These are phyloP conservation scores for Stigmatopora argus DNA, from an alignment of 2,113 vertebrate species.

Conservation along the genomic window DNA sequence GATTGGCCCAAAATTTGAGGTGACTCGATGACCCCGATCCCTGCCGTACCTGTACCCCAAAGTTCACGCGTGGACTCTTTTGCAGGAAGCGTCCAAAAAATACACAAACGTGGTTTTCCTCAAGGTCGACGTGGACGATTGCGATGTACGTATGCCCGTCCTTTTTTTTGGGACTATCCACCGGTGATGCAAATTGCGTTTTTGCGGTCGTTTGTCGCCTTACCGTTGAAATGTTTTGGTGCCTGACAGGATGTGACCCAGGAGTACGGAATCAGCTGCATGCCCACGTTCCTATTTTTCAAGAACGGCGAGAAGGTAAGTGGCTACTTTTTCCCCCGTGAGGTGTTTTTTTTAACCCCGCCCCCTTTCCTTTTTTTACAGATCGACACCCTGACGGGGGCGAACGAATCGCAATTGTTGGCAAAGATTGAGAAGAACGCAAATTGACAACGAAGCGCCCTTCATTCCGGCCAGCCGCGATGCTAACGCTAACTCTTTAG, in stretches of 20 bases:
- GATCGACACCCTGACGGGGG: conserved; percentile 55
- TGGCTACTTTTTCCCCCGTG: too few relatives aligned
- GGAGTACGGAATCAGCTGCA: conserved; percentile 74
- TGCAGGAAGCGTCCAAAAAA: conserved; percentile 60
- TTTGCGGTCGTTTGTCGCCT: too few relatives aligned
- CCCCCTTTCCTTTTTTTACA: conserved; percentile 16
- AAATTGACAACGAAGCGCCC: not conserved
- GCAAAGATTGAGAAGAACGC: rapidly evolving
- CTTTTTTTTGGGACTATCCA: not conserved
- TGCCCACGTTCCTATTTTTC: conserved; percentile 93
- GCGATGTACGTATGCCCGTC: not conserved
- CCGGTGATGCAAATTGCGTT: too few relatives aligned
- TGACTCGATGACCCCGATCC: conserved; percentile 53
- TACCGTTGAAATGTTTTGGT: conserved; percentile 6
- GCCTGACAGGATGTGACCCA: conserved; percentile 74
- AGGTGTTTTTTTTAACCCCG: not conserved
- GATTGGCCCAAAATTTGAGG: conserved; percentile 76
- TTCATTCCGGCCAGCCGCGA: conserved; percentile 14
- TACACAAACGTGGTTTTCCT: conserved; percentile 78
- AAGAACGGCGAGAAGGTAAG: conserved; percentile 75
- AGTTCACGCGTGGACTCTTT: conserved; percentile 1
- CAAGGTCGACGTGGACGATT: conserved; percentile 87
- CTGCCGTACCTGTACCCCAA: not conserved
- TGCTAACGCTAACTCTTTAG: not conserved
- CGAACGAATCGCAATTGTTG: not conserved